phyloP scores from a whole-genome alignment of 2,797 vertebrate genomes.

The Enteromius argenteus region DNA sequence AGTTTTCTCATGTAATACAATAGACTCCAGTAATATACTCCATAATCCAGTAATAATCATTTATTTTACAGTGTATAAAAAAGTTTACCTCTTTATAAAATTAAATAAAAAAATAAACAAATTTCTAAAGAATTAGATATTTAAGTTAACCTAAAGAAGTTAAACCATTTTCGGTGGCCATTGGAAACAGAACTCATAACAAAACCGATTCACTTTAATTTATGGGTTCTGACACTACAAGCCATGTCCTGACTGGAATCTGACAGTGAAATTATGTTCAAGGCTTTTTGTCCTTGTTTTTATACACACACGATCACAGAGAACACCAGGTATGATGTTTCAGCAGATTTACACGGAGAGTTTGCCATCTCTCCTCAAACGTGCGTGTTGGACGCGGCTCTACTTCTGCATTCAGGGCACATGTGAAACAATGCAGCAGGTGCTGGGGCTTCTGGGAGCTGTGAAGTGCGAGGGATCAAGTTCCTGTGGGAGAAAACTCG shows the following conservation, averaged over 20 bases:
- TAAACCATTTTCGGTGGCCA: neutral
- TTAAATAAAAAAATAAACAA: neutral
- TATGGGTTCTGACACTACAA: neutral
- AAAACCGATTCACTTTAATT: neutral
- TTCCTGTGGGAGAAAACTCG: slow-evolving; percentile 10
- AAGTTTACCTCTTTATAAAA: neutral
- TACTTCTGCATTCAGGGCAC: neutral
- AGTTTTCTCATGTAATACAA: slow-evolving; percentile 2
- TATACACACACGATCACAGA: slow-evolving; percentile 22
- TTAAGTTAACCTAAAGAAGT: neutral
- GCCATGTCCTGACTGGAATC: neutral
- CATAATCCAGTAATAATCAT: neutral
- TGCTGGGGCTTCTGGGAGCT: slow-evolving; percentile 16
- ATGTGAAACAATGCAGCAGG: slow-evolving; percentile 48
- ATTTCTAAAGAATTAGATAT: neutral
- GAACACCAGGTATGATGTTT: neutral
- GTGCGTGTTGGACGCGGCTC: neutral
- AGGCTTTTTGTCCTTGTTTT: neutral
- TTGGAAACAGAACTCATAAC: neutral
- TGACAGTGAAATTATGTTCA: neutral
- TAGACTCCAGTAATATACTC: neutral
- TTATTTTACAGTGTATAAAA: neutral
- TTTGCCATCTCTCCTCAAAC: slow-evolving; percentile 14
- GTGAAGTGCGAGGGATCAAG: slow-evolving; percentile 19
- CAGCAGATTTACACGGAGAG: neutral